phyloP scores from a whole-genome alignment of 2,797 vertebrate genomes.

The Enteromius fasciolatus region DNA sequence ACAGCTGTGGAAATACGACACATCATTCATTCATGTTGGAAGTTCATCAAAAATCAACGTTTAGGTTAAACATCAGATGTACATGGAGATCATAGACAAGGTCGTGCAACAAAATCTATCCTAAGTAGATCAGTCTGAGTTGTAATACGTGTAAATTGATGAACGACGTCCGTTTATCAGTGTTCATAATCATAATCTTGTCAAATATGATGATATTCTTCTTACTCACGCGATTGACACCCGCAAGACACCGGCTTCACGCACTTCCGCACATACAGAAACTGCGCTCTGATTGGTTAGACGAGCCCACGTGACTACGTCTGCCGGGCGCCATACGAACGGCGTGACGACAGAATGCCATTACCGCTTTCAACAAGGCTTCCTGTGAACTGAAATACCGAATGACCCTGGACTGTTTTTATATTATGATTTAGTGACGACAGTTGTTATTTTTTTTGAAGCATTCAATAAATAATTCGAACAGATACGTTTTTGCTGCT shows the following conservation, averaged over 20 bases:
- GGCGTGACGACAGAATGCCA: neutral
- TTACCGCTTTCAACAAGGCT: too few relatives aligned
- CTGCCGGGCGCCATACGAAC: neutral
- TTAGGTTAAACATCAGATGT: neutral
- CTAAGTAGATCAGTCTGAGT: neutral
- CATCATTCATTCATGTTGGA: neutral
- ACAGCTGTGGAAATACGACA: neutral
- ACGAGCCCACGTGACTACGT: neutral
- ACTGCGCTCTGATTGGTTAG: constrained; percentile 12
- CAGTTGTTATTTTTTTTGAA: neutral
- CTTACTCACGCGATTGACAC: constrained; percentile 38
- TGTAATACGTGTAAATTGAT: too few relatives aligned
- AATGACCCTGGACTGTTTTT: too few relatives aligned
- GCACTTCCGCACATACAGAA: constrained; percentile 32
- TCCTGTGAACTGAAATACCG: too few relatives aligned
- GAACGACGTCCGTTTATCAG: neutral
- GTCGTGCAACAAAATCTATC: neutral
- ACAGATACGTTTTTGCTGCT: neutral
- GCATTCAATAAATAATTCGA: neutral
- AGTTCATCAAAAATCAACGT: neutral
- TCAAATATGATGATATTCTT: neutral
- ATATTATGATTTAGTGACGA: neutral
- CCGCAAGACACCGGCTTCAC: constrained; percentile 31
- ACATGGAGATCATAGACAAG: constrained; percentile 1
- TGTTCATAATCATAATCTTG: neutral